Conservation (phyloP, 2,797 vertebrate genomes). For the Lacerta viridis region DNA sequence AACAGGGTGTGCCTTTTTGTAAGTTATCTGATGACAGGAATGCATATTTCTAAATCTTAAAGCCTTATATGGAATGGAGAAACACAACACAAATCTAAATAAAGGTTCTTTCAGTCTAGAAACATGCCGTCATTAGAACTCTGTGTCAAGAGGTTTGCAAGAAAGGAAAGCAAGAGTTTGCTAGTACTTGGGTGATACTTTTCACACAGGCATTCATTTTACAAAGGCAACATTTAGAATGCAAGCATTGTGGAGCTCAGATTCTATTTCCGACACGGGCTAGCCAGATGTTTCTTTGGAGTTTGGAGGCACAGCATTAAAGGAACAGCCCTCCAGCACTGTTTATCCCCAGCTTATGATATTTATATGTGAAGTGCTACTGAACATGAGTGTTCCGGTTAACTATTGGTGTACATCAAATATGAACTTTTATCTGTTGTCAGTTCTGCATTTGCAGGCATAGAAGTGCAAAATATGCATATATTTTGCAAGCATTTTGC, state of each 20-base stretch:
- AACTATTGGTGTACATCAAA: neutral
- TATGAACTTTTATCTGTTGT: neutral
- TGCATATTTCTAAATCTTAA: neutral
- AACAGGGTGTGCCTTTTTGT: neutral
- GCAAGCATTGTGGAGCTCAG: neutral
- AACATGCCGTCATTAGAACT: neutral
- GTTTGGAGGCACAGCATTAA: neutral
- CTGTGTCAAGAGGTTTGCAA: neutral
- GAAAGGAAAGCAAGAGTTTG: neutral
- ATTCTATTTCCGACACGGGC: neutral
- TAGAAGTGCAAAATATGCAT: neutral
- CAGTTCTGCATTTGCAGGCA: neutral
- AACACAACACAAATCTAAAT: neutral
- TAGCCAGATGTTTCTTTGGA: neutral
- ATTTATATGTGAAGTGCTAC: neutral
- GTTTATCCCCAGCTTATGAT: no score
- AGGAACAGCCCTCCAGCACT: neutral
- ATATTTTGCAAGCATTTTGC: neutral
- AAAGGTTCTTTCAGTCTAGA: neutral
- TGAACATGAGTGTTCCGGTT: neutral
- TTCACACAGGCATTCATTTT: neutral
- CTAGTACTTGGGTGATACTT: neutral
- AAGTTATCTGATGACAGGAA: neutral
- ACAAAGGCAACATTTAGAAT: neutral
- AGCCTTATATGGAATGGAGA: neutral